These are phyloP conservation scores for Macrophya alboannulata DNA, from an alignment of 2,888 invertebrate genomes.

Conservation along the genomic window DNA sequence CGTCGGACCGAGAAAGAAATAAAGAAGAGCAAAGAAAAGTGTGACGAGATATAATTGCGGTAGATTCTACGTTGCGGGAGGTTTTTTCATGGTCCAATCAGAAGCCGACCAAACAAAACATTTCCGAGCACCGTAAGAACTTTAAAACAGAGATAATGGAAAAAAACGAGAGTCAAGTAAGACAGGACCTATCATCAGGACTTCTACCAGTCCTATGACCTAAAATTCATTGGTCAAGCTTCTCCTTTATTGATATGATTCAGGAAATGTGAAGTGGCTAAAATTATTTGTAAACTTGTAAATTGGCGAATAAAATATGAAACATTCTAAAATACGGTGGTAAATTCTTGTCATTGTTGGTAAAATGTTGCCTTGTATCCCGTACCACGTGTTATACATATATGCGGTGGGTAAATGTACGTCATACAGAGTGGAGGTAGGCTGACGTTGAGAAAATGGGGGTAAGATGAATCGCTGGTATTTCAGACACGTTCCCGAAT, in stretches of 20 bases:
- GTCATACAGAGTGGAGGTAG: conserved; percentile 23
- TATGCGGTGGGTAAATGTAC: conserved; percentile 21
- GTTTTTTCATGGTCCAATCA: conserved; percentile 34
- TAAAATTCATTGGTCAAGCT: neutral
- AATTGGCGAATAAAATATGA: neutral
- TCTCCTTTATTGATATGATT: neutral
- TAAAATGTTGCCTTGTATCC: conserved; percentile 11
- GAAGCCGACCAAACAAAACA: conserved; percentile 28
- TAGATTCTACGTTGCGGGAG: neutral
- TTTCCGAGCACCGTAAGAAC: neutral
- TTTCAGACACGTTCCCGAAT: conserved; percentile 71
- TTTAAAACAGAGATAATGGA: conserved; percentile 9
- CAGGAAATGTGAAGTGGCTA: neutral
- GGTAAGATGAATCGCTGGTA: conserved; percentile 68
- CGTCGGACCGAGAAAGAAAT: neutral
- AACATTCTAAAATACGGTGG: neutral
- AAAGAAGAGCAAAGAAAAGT: conserved; percentile 19
- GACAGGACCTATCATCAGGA: neutral
- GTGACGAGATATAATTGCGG: conserved; percentile 37
- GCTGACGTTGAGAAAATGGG: conserved; percentile 46
- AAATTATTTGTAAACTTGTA: neutral
- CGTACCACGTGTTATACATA: neutral
- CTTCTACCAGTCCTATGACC: neutral
- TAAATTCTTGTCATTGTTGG: neutral
- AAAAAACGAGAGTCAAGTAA: neutral